These are phyloP conservation scores for Sarcophaga peregrina DNA, from an alignment of 1,140 invertebrate species.

Conservation along the genomic window DNA sequence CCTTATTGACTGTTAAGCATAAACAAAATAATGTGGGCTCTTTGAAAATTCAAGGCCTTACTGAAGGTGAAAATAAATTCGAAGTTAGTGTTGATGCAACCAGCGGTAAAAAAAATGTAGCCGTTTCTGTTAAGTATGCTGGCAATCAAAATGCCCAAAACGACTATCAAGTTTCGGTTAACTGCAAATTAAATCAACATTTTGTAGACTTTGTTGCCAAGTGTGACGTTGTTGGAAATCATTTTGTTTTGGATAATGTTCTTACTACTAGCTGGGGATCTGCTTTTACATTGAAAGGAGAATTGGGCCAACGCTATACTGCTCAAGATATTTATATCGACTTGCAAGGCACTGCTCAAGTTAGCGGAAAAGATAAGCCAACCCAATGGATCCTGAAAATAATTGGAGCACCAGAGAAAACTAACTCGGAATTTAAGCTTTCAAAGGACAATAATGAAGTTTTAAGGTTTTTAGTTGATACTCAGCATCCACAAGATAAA, in stretches of 20 bases:
- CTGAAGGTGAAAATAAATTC: conserved; percentile 51
- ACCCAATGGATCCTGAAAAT: conserved; percentile 55
- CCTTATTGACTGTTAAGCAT: conserved; percentile 47
- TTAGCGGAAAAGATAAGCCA: conserved; percentile 54
- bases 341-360: conserved; percentile 53
- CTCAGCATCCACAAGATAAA: conserved; percentile 57
- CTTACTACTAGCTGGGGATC: conserved; percentile 59
- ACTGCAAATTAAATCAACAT: conserved; percentile 55
- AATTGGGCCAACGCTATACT: conserved; percentile 55
- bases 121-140: conserved; percentile 53
- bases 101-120: conserved; percentile 48
- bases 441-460: conserved; percentile 52
- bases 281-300: conserved; percentile 52
- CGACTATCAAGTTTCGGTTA: conserved; percentile 61
- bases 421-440: conserved; percentile 51
- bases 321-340: conserved; percentile 56
- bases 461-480: conserved; percentile 52
- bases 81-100: conserved; percentile 49
- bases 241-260: conserved; percentile 53
- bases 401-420: conserved; percentile 58
- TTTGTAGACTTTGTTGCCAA: conserved; percentile 54
- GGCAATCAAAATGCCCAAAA: conserved; percentile 53
- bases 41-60: conserved; percentile 45
- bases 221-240: conserved; percentile 51
- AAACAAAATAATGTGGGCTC: conserved; percentile 50